Base-by-base conservation (phyloP, 2,113 vertebrate species). In the Rutilus rutilus region DNA sequence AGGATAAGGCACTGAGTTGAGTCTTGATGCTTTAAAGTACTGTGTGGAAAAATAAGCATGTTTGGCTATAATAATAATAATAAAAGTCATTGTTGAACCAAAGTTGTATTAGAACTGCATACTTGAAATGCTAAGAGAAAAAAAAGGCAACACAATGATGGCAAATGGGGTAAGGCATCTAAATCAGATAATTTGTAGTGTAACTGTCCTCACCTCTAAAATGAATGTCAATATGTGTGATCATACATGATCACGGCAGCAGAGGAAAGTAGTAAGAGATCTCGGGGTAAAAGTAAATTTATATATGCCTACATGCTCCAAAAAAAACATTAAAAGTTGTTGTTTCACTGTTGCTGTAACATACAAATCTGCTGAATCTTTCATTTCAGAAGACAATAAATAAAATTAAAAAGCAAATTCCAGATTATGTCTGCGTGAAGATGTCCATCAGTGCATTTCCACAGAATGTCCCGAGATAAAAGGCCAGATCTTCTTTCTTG, bases 1-100 rank as follows among this genome's bases (percentile, higher is more conserved):
- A 60, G 10, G n/a, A 60, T 64, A 80, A 80, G 78, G 78, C 78
- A 80, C 78, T 7, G 78, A 30, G 59, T 42, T 64, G 39, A 47
- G n/a, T 80, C 2, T 39, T 64, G 59, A 45, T 80, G n/a, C n/a
- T 45, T 17, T 62, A 47, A 80, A 80, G 19, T 62, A 62, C 5
- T 25, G 3, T 62, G 57, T 62, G 36, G 1, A 27, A 80, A 45
- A n/a, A 39, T 6, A 60, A 77, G 10, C 3, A 36, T 71, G 9
- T 39, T 71, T 36, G 17, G 19, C 33, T 39, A 23, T 39, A 39
- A 39, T 36, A 9, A 67, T 4, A 69, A 57, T 2, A 71, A 8
- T 23, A 39, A 39, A 71, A 11, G 17, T 23, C 67, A 71, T 2
- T 71, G 71, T 74, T 74, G 39, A 74, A 74, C 42, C 2, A 1